Percentiles rank a stretch among this genome's conserved stretches.
phyloP scores from a whole-genome alignment of 2,113 vertebrate genomes.

The Theristicus caerulescens region DNA sequence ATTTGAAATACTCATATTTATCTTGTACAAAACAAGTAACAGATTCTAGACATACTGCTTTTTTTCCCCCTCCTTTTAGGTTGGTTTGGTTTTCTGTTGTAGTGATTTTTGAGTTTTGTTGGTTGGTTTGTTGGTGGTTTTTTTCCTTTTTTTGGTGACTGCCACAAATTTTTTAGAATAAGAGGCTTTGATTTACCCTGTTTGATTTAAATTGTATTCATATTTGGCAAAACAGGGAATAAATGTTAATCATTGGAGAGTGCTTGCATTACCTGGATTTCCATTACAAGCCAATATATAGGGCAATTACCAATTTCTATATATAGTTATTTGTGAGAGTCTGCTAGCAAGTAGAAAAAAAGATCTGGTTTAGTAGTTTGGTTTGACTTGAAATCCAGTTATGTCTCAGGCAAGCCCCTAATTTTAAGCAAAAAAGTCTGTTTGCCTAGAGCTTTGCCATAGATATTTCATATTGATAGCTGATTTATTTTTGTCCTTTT shows the following conservation, averaged over 20 bases:
- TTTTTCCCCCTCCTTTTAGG: not conserved
- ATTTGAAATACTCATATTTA: not conserved
- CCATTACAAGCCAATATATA: conserved; percentile 29
- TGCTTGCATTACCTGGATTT: conserved; percentile 52
- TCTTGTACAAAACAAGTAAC: not conserved
- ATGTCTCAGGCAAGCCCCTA: conserved; percentile 71
- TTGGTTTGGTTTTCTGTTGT: not conserved
- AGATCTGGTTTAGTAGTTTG: conserved; percentile 67
- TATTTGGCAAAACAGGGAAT: not conserved
- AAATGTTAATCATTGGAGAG: not conserved
- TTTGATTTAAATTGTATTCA: not conserved
- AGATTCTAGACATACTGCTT: not conserved
- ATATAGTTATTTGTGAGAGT: conserved; percentile 77
- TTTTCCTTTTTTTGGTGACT: not conserved
- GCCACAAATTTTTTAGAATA: not conserved
- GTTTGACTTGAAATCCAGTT: conserved; percentile 78
- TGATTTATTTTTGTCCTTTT: not conserved
- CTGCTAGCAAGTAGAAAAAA: conserved; percentile 70
- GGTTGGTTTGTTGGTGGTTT: not conserved
- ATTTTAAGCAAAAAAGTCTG: conserved; percentile 82
- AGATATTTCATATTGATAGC: not conserved
- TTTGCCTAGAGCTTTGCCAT: conserved; percentile 59
- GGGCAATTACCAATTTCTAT: conserved; percentile 76
- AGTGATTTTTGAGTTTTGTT: not conserved
- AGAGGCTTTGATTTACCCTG: not conserved